phyloP scores from a whole-genome alignment of 2,888 invertebrate genomes.

The Napeogenes sylphis region DNA sequence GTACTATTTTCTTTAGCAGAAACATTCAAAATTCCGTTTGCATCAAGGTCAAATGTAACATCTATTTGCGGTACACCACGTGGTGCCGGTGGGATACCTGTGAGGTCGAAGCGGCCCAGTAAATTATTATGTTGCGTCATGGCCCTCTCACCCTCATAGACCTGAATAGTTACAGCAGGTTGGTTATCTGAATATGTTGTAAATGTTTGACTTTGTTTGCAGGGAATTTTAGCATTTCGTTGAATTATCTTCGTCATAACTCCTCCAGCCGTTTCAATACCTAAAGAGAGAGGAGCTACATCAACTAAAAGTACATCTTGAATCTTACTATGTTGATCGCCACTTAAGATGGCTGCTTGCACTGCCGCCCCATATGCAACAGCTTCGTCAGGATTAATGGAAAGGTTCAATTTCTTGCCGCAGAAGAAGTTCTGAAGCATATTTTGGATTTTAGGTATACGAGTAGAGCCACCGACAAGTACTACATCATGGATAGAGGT shows the following conservation, averaged over 20 bases:
- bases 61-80: conserved; percentile 83
- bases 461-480: conserved; percentile 88
- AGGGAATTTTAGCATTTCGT: conserved; percentile 83
- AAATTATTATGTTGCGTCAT: conserved; percentile 88
- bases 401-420: conserved; percentile 83
- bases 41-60: conserved; percentile 86
- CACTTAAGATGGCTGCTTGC: conserved; percentile 84
- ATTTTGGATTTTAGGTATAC: conserved; percentile 87
- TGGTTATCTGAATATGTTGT: conserved; percentile 90
- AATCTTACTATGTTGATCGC: conserved; percentile 85
- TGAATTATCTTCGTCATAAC: conserved; percentile 88
- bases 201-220: conserved; percentile 84
- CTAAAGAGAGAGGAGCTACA: conserved; percentile 81
- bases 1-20: conserved; percentile 85
- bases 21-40: conserved; percentile 89
- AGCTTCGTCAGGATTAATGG: conserved; percentile 89
- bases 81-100: conserved; percentile 84
- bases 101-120: conserved; percentile 80
- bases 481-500: conserved; percentile 86
- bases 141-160: conserved; percentile 87
- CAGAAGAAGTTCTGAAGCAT: conserved; percentile 86
- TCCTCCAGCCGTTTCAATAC: conserved; percentile 88
- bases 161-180: conserved; percentile 84
- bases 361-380: conserved; percentile 88
- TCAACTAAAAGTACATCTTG: conserved; percentile 81